Conservation (phyloP, 2,888 invertebrate species). For the Melinaea menophilus region DNA sequence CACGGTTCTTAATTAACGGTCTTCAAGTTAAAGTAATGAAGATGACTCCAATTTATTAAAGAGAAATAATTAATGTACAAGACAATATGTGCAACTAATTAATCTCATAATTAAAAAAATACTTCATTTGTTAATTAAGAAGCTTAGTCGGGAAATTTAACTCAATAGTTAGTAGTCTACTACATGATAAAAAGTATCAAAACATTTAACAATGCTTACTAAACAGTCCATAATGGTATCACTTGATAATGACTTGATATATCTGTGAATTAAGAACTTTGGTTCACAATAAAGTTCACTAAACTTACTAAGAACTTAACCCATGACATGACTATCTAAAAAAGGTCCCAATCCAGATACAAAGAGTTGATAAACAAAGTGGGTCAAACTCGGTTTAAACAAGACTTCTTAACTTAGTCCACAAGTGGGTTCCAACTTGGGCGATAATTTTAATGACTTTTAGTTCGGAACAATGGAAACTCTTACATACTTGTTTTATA, state of each 20-base stretch:
- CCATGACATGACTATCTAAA: slow-evolving; percentile 4
- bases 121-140: background rate
- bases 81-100: background rate
- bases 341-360: slow-evolving; percentile 7
- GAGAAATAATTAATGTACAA: background rate
- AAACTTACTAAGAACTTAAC: slow-evolving; percentile 6
- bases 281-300: background rate
- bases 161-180: too few relatives aligned
- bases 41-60: slow-evolving; percentile 17
- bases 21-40: slow-evolving; percentile 17
- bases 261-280: background rate
- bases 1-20: slow-evolving; percentile 41
- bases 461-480: slow-evolving; percentile 30
- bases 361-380: slow-evolving; percentile 34
- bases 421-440: slow-evolving; percentile 30
- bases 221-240: too few relatives aligned
- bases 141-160: background rate
- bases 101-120: background rate
- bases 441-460: slow-evolving; percentile 45
- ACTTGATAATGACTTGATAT: background rate
- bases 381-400: slow-evolving; percentile 35
- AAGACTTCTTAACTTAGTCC: slow-evolving; percentile 30
- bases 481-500: slow-evolving; percentile 15
- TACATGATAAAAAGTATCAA: too few relatives aligned
- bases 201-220: too few relatives aligned